Conservation (phyloP, 1,140 invertebrate genomes). For the Andricus grossulariae region DNA sequence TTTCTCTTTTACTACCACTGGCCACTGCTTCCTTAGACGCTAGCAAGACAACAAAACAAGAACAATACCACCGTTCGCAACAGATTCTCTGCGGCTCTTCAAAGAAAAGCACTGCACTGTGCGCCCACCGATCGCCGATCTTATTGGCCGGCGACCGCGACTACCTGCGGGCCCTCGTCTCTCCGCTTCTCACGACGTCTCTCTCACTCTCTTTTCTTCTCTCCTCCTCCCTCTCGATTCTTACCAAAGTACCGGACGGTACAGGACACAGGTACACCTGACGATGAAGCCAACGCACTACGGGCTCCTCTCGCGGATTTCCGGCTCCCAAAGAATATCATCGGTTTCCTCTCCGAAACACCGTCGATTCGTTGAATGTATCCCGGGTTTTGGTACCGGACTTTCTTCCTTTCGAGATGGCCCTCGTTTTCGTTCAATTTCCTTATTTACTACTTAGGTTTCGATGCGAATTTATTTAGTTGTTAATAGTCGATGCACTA, state of each 20-base stretch:
- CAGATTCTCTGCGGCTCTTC: not conserved
- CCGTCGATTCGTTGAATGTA: not conserved
- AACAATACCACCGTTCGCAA: constrained; percentile 14
- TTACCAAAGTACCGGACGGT: not conserved
- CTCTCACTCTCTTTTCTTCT: constrained; percentile 9
- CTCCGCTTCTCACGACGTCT: not conserved
- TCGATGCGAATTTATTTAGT: not conserved
- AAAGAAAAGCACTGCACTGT: not conserved
- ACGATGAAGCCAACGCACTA: constrained; percentile 26
- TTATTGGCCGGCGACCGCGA: constrained; percentile 31
- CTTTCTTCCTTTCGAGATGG: too few species aligned
- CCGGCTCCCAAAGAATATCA: constrained; percentile 16
- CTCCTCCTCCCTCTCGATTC: constrained; percentile 1
- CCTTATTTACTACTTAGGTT: not conserved
- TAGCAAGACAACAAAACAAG: constrained; percentile 13
- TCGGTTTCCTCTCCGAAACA: not conserved
- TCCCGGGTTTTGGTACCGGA: not conserved
- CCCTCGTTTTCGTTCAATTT: constrained; percentile 17
- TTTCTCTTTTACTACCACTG: constrained; percentile 18
- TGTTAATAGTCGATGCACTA: not conserved
- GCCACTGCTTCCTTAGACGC: not conserved
- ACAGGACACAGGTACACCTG: constrained; percentile 47
- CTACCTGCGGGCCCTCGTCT: constrained; percentile 9
- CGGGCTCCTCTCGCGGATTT: constrained; percentile 42
- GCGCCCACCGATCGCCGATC: constrained; percentile 10